A percentile compares a stretch with the other conserved stretches of the same genome.
These are phyloP conservation scores for Anolis apletophallus DNA, from an alignment of 2,797 vertebrate species.

Conservation along the genomic window DNA sequence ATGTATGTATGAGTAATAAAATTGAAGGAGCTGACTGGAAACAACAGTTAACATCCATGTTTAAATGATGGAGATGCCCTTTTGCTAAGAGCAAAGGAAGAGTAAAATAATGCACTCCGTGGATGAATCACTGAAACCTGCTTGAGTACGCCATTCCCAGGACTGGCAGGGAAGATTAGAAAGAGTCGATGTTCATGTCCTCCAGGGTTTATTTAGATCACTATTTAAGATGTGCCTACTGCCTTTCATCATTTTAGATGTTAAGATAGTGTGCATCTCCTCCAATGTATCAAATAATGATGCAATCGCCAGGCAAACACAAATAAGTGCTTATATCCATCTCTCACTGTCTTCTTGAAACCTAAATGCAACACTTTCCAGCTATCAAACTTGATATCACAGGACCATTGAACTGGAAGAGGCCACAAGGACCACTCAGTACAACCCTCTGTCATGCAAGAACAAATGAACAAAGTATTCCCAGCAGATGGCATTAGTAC, in stretches of 20 bases:
- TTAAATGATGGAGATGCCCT: constrained; percentile 37
- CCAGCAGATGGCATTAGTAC: too few relatives aligned
- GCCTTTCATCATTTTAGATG: neutral
- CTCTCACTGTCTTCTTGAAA: neutral
- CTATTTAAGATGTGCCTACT: neutral
- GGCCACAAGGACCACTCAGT: too few relatives aligned
- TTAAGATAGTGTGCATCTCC: neutral
- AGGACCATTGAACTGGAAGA: too few relatives aligned
- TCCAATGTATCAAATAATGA: too few relatives aligned
- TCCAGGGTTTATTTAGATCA: neutral
- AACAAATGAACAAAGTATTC: too few relatives aligned
- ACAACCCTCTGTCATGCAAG: too few relatives aligned
- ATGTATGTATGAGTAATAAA: constrained; percentile 55
- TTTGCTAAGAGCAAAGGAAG: constrained; percentile 50
- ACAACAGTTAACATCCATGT: constrained; percentile 29
- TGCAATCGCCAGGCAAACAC: too few relatives aligned
- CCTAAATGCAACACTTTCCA: neutral
- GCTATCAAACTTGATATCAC: neutral
- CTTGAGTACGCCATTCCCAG: neutral
- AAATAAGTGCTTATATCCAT: neutral
- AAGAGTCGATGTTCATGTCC: neutral
- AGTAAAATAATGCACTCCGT: neutral
- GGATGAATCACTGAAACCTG: neutral
- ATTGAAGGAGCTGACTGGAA: constrained; percentile 28
- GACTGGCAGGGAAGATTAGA: neutral